These are phyloP conservation scores for Saccostrea echinata DNA, from an alignment of 1,140 invertebrate species.

Conservation along the genomic window DNA sequence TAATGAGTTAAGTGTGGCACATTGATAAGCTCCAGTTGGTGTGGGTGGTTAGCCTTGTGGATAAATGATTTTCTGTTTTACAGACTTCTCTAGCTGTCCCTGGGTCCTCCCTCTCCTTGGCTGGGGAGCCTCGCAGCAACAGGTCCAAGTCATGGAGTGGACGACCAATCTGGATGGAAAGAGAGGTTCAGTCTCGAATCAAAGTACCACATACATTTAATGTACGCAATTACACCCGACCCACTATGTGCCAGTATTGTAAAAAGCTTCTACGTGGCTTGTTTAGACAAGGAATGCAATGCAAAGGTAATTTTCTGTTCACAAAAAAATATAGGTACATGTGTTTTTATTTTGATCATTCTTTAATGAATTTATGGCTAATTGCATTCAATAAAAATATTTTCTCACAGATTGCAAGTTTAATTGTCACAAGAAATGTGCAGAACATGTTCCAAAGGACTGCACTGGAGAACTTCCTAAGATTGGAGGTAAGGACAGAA, in stretches of 20 bases:
- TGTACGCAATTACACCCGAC: constrained; percentile 92
- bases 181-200: constrained; percentile 86
- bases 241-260: constrained; percentile 97
- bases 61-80: constrained; percentile 43
- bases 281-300: constrained; percentile 98
- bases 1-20: background rate
- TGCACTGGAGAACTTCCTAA: constrained; percentile 90
- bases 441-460: constrained; percentile 96
- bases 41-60: background rate
- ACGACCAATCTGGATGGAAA: constrained; percentile 87
- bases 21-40: too few species aligned
- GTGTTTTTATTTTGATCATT: background rate
- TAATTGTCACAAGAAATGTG: constrained; percentile 98
- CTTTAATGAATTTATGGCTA: background rate
- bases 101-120: constrained; percentile 62
- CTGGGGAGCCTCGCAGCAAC: constrained; percentile 68
- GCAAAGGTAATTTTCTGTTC: constrained; percentile 84
- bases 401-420: constrained; percentile 92
- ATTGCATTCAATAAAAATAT: background rate
- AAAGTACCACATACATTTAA: constrained; percentile 90
- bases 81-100: constrained; percentile 71
- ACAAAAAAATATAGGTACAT: background rate
- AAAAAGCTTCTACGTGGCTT: constrained; percentile 96
- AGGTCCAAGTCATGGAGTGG: constrained; percentile 89
- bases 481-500: constrained; percentile 70